Base-by-base conservation (phyloP, 1,140 invertebrate species). In the Trichonephila inaurata region DNA sequence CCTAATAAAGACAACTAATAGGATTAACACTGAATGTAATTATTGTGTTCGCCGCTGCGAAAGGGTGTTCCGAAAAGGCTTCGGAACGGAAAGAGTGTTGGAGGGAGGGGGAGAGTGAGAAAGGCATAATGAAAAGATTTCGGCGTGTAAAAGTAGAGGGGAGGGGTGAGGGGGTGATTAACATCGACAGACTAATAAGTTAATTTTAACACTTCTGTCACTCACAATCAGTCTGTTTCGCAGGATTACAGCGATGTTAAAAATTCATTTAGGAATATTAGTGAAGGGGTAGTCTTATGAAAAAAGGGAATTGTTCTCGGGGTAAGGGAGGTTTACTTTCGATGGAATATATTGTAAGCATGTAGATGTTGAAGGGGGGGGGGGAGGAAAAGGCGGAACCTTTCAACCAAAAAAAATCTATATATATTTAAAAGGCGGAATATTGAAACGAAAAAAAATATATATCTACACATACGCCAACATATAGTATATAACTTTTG, bases 1-100 rank as follows among this genome's bases (percentile, higher is more conserved):
- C 72, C 72, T 77, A 77, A 77, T 77, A 77, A 77, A 77, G 72
- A 77, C 72, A 77, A 40, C 72, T 77, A 77, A 77, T 77, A 77
- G 72, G 72, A 77, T 77, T 77, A 77, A 28, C 72, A 77, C 24
- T 69, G 72, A 77, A 77, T 77, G 72, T 77, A 77, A 77, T 77
- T 77, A 77, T 40, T 33, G 24, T 40, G 72, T 40, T 77, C 72
- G 62, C 62, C 51, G 51, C 51, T 51, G 51, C 51, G 51, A 51
- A 51, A 51, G 51, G 51, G 51, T 64, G 62, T 64, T 19, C 62
- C 21, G 72, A 33, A 77, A 24, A 33, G 10, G 24, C 2, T 33
- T 18, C 6, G 72, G 28, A 77, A 77, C 5, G 72, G 33, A 40
- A 16, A 4, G 72, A 18, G n/a, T 24, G 21, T 24, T 72, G 28